Evolutionary conservation across 2,113 vertebrate genomes (phyloP), one percentile per base, ranked within the genome.

Genomic region (Acinonyx jubatus): DNA sequence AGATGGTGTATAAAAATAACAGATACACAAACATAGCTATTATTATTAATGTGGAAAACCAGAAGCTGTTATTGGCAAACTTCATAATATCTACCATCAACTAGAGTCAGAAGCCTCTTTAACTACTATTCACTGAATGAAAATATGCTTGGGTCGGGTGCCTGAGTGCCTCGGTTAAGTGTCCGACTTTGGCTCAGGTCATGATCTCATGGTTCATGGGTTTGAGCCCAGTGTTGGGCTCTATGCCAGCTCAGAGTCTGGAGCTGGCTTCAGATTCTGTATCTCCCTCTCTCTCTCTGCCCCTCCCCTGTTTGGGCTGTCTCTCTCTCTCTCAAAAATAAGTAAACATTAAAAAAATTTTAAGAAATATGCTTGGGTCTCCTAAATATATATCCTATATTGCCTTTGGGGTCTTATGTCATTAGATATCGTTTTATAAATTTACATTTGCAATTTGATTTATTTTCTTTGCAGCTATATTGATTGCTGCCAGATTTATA

Each of bases 11-110:
- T 96, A 76, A 94, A 63, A 80, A 45, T 38, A 92, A 50, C 27
- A 87, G n/a, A 9, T 95, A 45, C 11, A 63, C 65, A 95, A 71
- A 82, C 4, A 41, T 38, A 69, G 8, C 52, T 96, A n/a, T 88
- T 94, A 93, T 52, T 94, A 73, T 96, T 91, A 92, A 65, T 85
- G 55, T 89, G 16, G 33, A 73, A 89, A 87, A 79, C 65, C 52
- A 50, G 21, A 92, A 94, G 27, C 33, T 25, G n/a, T 36, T 89
- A 12, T 76, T 86, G 7, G 23, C 27, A 90, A 95, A 76, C 52
- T 89, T 83, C 11, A 52, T 88, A 80, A 57, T 89, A 65, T 48
- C 66, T 73, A 15, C 52, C n/a, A 4, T 94, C 27, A 33, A 23
- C 66, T 69, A 69, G 50, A 76, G 86, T 81, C 66, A 95, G 55